Evolutionary conservation across 2,888 invertebrate species (phyloP).

Genomic region (Pyralis farinalis): DNA sequence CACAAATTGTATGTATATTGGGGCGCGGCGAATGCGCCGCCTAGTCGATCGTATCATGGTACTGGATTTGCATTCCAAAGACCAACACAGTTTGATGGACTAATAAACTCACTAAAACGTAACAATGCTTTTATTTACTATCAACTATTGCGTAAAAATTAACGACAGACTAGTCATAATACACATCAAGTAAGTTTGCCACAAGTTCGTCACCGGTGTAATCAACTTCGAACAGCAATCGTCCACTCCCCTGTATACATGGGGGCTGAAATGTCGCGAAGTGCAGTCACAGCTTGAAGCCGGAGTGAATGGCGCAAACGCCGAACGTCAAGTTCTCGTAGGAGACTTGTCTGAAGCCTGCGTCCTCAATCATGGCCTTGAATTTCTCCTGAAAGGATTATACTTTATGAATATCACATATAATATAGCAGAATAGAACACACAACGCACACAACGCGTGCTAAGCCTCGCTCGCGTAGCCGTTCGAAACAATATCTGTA

Average conservation of each 20-base stretch:
- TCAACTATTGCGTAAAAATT: no score
- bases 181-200: no score
- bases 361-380: slow-evolving; percentile 91
- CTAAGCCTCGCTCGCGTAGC: no score
- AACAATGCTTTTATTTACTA: slow-evolving; percentile 18
- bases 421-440: no score
- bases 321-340: slow-evolving; percentile 97
- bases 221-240: no score
- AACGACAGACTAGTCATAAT: no score
- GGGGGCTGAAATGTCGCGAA: no score
- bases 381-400: slow-evolving; percentile 87
- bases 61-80: slow-evolving; percentile 75
- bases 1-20: slow-evolving; percentile 27
- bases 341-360: slow-evolving; percentile 92
- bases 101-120: slow-evolving; percentile 51
- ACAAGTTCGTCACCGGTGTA: no score
- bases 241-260: no score
- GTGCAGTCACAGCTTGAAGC: slow-evolving; percentile 90
- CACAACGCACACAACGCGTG: no score
- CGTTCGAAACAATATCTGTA: no score
- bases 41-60: slow-evolving; percentile 44
- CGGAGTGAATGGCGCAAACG: slow-evolving; percentile 96
- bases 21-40: slow-evolving; percentile 10
- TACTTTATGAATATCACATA: no score
- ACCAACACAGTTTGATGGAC: slow-evolving; percentile 74